Evolutionary conservation across 2,113 vertebrate genomes (phyloP), one percentile per base, ranked within the genome.

Genomic region (Craseonycteris thonglongyai): DNA sequence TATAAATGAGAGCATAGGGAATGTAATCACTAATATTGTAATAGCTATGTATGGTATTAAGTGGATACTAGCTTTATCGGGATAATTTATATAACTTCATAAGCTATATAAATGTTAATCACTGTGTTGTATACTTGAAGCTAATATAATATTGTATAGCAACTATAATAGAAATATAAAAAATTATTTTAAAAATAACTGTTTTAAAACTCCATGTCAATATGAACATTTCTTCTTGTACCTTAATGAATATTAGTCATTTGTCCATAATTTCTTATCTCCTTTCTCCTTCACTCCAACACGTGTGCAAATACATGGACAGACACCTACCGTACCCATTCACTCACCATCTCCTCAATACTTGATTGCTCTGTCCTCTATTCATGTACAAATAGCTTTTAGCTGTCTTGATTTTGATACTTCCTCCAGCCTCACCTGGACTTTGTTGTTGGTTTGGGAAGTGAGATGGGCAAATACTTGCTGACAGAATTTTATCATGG

Each of bases 401-500:
- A 61, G n/a, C 51, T 87, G 45, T 93, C 65, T 90, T 87, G 18
- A 61, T 56, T 82, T 88, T 11, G n/a, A 38, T 35, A 9, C 19
- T 81, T 21, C 95, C 94, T 96, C 58, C 42, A 1, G 59, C 78
- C 76, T 95, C 24, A 78, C 28, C 49, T 91, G 88, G 40, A 56
- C 45, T 90, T 6, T 93, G 74, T 51, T 95, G 93, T 88, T 87
- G 33, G 26, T 63, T 59, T 92, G 69, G 69, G 22, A 81, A 63
- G 72, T 83, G 59, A 95, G 35, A 81, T 45, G 56, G 38, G 30
- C 35, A 56, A 56, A 59, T 75, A 19, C 2, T 71, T 95, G 8
- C 94, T 92, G 71, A 96, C 54, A 82, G 91, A 30, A 40, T 96
- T 97, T 97, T 90, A 51, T 69, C n/a, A 35, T 92, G 91, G 40